phyloP scores from a whole-genome alignment of 2,113 vertebrate genomes.

The Sterna hirundo region DNA sequence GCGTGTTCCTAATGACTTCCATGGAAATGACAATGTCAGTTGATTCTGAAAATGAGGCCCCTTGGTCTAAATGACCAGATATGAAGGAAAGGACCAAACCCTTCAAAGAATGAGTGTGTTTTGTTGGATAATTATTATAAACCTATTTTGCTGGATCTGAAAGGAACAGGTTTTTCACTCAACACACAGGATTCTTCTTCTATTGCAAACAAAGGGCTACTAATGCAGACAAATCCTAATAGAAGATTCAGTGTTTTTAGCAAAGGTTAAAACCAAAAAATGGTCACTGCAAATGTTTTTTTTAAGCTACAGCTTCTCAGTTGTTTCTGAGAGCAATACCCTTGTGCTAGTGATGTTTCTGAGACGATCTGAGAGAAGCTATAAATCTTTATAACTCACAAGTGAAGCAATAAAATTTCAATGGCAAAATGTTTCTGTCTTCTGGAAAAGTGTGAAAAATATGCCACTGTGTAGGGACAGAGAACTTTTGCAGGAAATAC shows the following conservation, averaged over 20 bases:
- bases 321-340: background rate
- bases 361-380: background rate
- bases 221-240: background rate
- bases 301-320: background rate
- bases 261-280: background rate
- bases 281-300: background rate
- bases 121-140: background rate
- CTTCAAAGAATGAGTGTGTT: rapidly evolving
- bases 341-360: background rate
- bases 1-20: background rate
- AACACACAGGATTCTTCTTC: background rate
- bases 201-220: background rate
- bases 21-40: background rate
- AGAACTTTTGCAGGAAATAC: background rate
- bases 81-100: background rate
- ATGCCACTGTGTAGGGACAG: background rate
- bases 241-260: background rate
- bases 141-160: background rate
- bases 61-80: background rate
- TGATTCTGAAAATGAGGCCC: background rate
- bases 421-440: background rate
- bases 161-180: background rate
- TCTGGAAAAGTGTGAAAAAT: background rate
- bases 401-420: background rate
- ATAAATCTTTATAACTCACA: background rate